Evolutionary conservation across 2,888 invertebrate species (phyloP), one percentile per base, ranked within the genome.

Genomic region (Drosophila conformis): DNA sequence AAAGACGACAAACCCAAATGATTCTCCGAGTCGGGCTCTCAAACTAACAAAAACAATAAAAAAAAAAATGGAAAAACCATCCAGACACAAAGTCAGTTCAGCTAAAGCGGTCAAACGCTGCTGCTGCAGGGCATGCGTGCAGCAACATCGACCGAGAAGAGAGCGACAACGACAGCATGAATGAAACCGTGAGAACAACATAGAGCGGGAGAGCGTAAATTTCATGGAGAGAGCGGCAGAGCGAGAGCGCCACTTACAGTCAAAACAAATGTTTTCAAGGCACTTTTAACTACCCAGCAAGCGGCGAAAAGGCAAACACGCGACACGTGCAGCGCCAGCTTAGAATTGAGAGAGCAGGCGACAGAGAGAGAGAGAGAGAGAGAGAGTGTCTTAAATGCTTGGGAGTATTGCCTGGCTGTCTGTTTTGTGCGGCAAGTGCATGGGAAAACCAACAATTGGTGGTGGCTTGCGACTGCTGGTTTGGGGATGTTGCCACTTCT

Each of bases 261-360:
- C 82, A 79, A 65, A 79, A 79, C 79, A 82, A 74, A 82, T 56
- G 48, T 54, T 67, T 57, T 60, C 56, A 61, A 66, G 53, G 69
- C 52, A 63, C 29, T 15, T 61, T 66, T 60, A 69, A 76, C 63
- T 61, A 60, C 46, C 59, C 33, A 53, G 62, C 36, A 66, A 69
- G 82, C 85, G 76, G 82, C 71, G 63, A 70, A 89, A 83, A 87
- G 87, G 87, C 78, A 89, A 84, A 74, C 89, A 87, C 51, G 69
- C 72, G 67, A 77, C 85, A 85, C 90, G 85, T 85, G 84, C 79
- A 51, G 51, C 29, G 56, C 38, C 62, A 53, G 40, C 29, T 66
- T 66, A 18, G 49, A 61, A 36, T 52, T 64, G 46, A 33, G 31
- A 33, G 31, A 53, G 42, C 36, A 53, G 6, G 4, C 15, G 0